phyloP scores from a whole-genome alignment of 2,113 vertebrate species.

The Phalacrocorax pelagicus region DNA sequence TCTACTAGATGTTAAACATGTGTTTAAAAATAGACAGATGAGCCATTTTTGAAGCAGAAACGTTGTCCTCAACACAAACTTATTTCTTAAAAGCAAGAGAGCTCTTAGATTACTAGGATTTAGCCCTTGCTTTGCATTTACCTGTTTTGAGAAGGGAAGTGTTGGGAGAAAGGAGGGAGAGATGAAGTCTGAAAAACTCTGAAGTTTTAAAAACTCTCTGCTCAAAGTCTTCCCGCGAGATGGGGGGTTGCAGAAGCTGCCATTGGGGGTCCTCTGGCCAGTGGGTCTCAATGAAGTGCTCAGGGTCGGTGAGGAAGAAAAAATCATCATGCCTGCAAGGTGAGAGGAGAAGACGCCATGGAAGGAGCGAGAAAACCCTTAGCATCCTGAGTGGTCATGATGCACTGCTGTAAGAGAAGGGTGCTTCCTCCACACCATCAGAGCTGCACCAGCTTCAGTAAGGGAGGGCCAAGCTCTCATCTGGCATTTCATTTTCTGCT shows the following conservation, averaged over 20 bases:
- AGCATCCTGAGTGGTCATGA: rapidly evolving
- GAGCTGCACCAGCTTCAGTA: background rate
- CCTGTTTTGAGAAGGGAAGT: conserved; percentile 74
- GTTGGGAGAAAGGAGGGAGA: conserved; percentile 74
- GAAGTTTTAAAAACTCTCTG: conserved; percentile 79
- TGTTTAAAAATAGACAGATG: background rate
- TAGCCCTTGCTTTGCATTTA: background rate
- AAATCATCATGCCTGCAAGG: conserved; percentile 77
- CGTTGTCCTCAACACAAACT: background rate
- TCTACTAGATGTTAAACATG: background rate
- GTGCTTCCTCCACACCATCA: background rate
- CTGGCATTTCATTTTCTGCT: background rate
- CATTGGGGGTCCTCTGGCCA: conserved; percentile 76
- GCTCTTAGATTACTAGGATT: background rate
- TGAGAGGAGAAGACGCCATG: background rate
- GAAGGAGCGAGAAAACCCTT: background rate
- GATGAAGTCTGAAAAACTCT: conserved; percentile 74
- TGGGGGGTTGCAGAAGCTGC: conserved; percentile 75
- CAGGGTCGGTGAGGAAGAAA: conserved; percentile 81
- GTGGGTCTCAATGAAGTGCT: conserved; percentile 78
- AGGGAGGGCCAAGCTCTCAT: background rate
- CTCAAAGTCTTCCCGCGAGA: conserved; percentile 73
- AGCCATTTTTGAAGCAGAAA: background rate
- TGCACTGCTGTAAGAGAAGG: background rate
- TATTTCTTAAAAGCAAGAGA: background rate